phyloP scores from a whole-genome alignment of 2,113 vertebrate species.

The Condylura cristata region DNA sequence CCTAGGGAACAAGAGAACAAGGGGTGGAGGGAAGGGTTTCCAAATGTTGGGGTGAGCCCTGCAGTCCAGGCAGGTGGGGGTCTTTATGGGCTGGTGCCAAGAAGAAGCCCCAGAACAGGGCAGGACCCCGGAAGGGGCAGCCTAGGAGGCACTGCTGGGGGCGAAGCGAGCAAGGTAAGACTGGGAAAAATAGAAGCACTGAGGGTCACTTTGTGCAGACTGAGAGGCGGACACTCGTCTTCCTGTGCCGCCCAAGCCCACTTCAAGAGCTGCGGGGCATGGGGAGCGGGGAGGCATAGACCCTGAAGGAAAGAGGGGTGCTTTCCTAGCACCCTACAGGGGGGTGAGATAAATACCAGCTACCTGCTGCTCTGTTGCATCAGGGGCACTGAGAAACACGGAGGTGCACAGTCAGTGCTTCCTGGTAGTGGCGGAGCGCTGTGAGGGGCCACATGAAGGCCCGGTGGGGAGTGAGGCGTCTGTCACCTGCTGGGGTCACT shows the following conservation, averaged over 20 bases:
- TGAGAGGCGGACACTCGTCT: not conserved
- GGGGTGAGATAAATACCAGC: not conserved
- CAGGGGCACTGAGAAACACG: not conserved
- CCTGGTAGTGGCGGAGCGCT: not conserved
- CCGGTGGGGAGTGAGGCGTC: too few relatives aligned
- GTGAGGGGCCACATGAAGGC: not conserved
- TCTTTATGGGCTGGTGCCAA: not conserved
- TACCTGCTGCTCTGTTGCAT: not conserved
- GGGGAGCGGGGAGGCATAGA: too few relatives aligned
- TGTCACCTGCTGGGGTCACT: not conserved
- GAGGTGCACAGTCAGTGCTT: not conserved
- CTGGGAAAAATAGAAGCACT: not conserved
- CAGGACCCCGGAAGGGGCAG: accelerated
- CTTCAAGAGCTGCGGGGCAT: too few relatives aligned
- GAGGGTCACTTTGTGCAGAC: not conserved
- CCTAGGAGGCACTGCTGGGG: not conserved
- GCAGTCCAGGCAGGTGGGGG: not conserved
- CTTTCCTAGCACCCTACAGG: not conserved
- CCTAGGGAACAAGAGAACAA: not conserved
- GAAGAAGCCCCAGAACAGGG: not conserved
- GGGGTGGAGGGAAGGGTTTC: not conserved
- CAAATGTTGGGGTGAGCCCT: not conserved
- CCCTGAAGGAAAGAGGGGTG: not conserved
- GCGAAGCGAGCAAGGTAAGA: not conserved
- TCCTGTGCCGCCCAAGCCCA: accelerated